Percentiles rank a stretch among this genome's conserved stretches.
phyloP scores from a whole-genome alignment of 2,797 vertebrate genomes.

The Danio jaintianensis region DNA sequence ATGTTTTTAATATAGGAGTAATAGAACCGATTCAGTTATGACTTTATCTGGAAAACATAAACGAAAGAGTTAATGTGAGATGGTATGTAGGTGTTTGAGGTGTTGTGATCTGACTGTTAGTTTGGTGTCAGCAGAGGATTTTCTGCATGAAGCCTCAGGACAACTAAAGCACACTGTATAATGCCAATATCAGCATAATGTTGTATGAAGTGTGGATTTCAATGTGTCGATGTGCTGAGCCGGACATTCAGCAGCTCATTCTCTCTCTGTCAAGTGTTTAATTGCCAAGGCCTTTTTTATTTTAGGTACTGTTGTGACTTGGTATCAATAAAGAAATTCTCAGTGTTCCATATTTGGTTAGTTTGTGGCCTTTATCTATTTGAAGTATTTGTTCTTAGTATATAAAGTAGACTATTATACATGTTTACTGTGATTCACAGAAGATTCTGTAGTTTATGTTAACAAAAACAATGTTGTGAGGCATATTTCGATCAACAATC shows the following conservation, averaged over 20 bases:
- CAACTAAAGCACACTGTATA: neutral
- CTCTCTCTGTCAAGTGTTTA: slow-evolving; percentile 13
- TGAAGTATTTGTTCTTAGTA: neutral
- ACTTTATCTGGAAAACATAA: neutral
- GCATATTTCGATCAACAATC: no score
- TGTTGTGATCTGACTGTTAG: neutral
- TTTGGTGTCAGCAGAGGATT: neutral
- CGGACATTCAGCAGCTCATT: slow-evolving; percentile 42
- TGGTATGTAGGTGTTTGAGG: slow-evolving; percentile 14
- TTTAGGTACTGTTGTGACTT: neutral
- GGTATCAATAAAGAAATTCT: slow-evolving; percentile 38
- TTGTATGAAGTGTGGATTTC: neutral
- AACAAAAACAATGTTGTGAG: no score
- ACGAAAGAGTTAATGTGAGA: neutral
- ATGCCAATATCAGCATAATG: neutral
- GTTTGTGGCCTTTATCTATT: neutral
- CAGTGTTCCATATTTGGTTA: neutral
- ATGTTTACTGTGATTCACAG: no score
- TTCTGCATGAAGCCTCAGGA: slow-evolving; percentile 10
- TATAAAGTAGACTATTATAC: no score
- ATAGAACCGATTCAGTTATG: neutral
- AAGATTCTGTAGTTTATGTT: no score
- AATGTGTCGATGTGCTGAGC: neutral
- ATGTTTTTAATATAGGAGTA: neutral
- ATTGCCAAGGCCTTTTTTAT: slow-evolving; percentile 38